Evolutionary conservation across 1,140 invertebrate species (phyloP), one percentile per base, ranked within the genome.

Genomic region (Brachionus calyciflorus): DNA sequence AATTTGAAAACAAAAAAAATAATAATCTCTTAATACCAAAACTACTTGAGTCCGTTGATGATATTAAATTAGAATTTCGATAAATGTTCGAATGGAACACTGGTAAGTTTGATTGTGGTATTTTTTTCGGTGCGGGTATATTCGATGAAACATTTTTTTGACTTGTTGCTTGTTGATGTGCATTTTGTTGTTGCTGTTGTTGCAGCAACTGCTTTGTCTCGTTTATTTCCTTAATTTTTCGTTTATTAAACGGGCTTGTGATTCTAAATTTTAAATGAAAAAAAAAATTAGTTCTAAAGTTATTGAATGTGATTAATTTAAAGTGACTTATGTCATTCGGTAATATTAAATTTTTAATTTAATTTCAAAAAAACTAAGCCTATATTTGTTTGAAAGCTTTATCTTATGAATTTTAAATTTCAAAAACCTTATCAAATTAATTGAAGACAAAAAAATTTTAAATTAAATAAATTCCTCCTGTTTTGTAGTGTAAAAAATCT

Each of bases 171-270:
- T 41, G 26, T 65, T 44, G 37, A 17, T 17, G 28, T 33, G 24
- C 30, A 60, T 40, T n/a, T 44, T 37, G 19, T 10, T 14, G 46
- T 26, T 49, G 51, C 69, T 49, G 69, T 30, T 73, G 69, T 30
- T 73, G 69, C 46, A 73, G 69, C 69, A 73, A 21, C 21, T 73
- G 44, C 28, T 55, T 73, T 10, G 44, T 17, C 19, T 14, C 17
- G 6, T 49, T 49, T 40, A 55, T 40, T 73, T 73, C 69, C 33
- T 73, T 73, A 55, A 73, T 55, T 55, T 73, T 73, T 17, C 69
- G 69, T 55, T 73, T 73, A 46, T 73, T 73, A n/a, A 73, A 73
- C 14, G 69, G 69, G 51, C 69, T 73, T 19, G 69, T 51, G 19
- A 73, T 33, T 73, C 69, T 73, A 73, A 73, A 65, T 65, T 14